Evolutionary conservation across 2,888 invertebrate genomes (phyloP), one percentile per base, ranked within the genome.

Genomic region (Proisotoma minuta): DNA sequence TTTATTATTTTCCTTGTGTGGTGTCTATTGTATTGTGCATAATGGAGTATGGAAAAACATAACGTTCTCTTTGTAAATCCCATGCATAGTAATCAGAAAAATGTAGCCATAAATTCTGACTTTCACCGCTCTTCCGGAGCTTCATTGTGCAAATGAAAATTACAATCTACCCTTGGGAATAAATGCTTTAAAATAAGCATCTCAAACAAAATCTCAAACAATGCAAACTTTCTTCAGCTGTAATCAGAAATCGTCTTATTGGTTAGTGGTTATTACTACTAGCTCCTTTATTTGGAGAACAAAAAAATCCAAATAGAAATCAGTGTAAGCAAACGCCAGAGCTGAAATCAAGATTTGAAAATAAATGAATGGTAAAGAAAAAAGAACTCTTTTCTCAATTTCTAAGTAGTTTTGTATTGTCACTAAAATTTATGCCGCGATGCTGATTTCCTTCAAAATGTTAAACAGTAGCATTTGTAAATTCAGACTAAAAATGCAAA

Each of bases 51-150:
- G 8, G 34, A 34, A 15, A 43, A 20, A 43, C 43, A 20, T 18
- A n/a, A n/a, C 43, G 15, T 43, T 65, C 57, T 56, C 54, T 43
- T 63, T 68, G 61, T 57, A 68, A 71, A 71, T 71, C 67, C 65
- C 56, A 71, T 71, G 68, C 70, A 68, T 68, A 67, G 68, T 68
- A 71, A 68, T 71, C 68, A 67, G 61, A 67, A 57, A 68, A 66
- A 65, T 67, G 66, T 66, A 63, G 62, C 62, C 63, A 71, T 71
- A 71, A 71, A 71, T 71, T 65, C 51, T 56, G 59, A 57, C 54
- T 66, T 56, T 68, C 57, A 57, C 57, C 62, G 60, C 63, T 59
- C 50, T 48, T 53, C 39, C 48, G 61, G 40, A 62, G 60, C 62
- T 66, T 63, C 66, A 62, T 66, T 66, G 63, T 66, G 63, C 59